Evolutionary conservation across 1,140 invertebrate genomes (phyloP), one percentile per base, ranked within the genome.

Genomic region (Asbolus verrucosus): DNA sequence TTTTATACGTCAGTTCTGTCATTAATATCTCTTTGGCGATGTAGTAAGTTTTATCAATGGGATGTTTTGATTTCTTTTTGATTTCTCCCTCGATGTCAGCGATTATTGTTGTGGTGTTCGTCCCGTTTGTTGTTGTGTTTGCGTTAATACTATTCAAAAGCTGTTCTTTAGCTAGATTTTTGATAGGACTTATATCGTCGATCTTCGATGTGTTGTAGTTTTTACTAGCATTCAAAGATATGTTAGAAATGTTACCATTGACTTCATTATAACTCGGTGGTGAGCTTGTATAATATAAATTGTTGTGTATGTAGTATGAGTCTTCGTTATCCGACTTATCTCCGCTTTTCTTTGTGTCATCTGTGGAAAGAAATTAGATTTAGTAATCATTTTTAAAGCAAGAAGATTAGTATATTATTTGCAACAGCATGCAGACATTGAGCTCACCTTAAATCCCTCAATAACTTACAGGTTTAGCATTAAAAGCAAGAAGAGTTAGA

Each of bases 1-100:
- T 94, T 77, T 95, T 95, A 81, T 97, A 98, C 0, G 96, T 98
- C 70, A 96, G 83, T 80, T 98, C 96, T 0, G 95, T 98, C 93
- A 97, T 97, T 3, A 98, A 84, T 59, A 98, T 82, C 83, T 98
- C 96, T 82, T 97, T 97, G 33, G 94, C 91, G 74, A 98, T 92
- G 79, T 92, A 98, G 83, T 97, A 98, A 9, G 91, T 90, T 78
- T 90, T 90, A 76, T 98, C 95, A n/a, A 75, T 69, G 30, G 43
- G 59, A 63, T 69, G 66, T 67, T 72, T 78, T 0, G 66, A 39
- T 61, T 76, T 77, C 30, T 78, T 81, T 46, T 77, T 80, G 1
- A 78, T 69, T 62, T 81, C 80, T n/a, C 77, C 75, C 59, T 81
- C 80, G 33, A 81, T 80, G 5, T 81, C 80, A 1, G 79, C 79